These are phyloP conservation scores for Tamandua tetradactyla DNA, from an alignment of 2,797 vertebrate species.

Conservation along the genomic window DNA sequence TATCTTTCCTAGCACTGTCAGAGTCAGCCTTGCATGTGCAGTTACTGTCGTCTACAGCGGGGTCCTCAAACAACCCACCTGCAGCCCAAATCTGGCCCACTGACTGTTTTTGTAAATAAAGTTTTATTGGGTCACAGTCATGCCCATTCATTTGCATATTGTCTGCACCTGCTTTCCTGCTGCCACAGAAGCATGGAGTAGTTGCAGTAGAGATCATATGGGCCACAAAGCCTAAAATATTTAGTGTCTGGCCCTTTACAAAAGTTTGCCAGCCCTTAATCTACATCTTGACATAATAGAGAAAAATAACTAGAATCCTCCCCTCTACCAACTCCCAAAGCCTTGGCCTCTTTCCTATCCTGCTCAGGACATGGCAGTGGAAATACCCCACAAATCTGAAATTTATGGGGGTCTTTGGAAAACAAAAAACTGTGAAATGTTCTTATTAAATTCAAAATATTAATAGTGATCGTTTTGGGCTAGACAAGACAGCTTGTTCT, in stretches of 20 bases:
- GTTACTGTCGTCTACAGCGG: background rate
- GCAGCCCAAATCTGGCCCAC: background rate
- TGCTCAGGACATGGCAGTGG: background rate
- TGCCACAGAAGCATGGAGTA: background rate
- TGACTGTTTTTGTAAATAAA: slow-evolving; percentile 50
- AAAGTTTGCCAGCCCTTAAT: background rate
- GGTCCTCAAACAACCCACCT: background rate
- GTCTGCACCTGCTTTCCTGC: background rate
- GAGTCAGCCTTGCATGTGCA: background rate
- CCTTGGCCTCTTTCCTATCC: background rate
- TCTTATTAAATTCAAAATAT: slow-evolving; percentile 3
- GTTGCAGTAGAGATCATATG: background rate
- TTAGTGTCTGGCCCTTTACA: background rate
- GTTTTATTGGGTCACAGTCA: slow-evolving; percentile 42
- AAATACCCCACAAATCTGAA: background rate
- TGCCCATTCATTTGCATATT: background rate
- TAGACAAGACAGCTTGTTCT: background rate
- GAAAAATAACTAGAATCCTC: background rate
- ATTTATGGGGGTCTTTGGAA: background rate
- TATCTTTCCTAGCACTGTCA: background rate
- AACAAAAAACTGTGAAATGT: background rate
- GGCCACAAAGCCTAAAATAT: background rate
- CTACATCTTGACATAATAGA: background rate
- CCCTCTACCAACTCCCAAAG: background rate
- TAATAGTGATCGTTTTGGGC: background rate